phyloP scores from a whole-genome alignment of 1,140 invertebrate species.

The Lerema accius region DNA sequence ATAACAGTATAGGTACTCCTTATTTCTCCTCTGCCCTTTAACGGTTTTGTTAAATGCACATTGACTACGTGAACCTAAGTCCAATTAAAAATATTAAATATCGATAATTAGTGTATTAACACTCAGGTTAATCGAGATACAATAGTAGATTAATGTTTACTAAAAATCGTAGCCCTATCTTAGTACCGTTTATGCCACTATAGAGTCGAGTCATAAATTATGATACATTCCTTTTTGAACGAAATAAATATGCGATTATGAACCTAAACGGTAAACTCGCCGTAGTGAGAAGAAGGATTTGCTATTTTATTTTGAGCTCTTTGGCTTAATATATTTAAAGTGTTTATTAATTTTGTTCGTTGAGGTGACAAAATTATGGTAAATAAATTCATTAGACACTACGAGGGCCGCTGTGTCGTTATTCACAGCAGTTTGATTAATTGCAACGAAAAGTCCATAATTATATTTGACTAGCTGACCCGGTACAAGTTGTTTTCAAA shows the following conservation, averaged over 20 bases:
- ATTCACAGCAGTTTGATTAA: slow-evolving; percentile 69
- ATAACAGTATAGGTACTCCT: no score
- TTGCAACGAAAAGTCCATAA: slow-evolving; percentile 63
- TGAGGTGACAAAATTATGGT: slow-evolving; percentile 33
- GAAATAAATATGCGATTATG: slow-evolving; percentile 68
- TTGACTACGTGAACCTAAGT: no score
- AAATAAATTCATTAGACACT: slow-evolving; percentile 65
- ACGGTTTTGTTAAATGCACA: no score
- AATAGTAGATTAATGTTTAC: slow-evolving; percentile 29
- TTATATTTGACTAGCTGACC: slow-evolving; percentile 43
- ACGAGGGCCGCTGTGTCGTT: slow-evolving; percentile 52
- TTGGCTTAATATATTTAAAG: slow-evolving; percentile 24
- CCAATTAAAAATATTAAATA: no score
- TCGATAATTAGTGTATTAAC: no score
- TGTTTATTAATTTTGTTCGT: neutral
- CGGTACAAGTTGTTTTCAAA: no score
- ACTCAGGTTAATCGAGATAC: slow-evolving; percentile 21
- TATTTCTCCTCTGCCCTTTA: no score
- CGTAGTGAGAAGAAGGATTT: slow-evolving; percentile 63
- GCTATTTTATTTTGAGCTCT: slow-evolving; percentile 38
- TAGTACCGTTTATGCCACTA: slow-evolving; percentile 50
- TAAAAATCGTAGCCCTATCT: slow-evolving; percentile 38
- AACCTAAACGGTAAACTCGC: slow-evolving; percentile 64
- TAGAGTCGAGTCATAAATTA: slow-evolving; percentile 69
- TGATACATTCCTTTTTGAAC: slow-evolving; percentile 61